Evolutionary conservation across 2,888 invertebrate species (phyloP).

Genomic region (Bellardia bayeri): DNA sequence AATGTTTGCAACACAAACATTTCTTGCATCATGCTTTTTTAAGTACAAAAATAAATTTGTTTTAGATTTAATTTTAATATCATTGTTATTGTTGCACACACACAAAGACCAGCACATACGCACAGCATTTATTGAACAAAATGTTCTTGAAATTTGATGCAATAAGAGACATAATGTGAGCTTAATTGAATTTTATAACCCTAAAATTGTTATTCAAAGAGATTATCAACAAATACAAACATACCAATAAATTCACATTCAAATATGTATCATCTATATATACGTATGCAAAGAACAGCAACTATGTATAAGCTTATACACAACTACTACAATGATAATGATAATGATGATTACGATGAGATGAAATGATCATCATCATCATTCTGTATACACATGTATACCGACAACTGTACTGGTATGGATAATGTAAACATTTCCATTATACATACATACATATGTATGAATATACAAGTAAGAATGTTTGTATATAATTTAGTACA

Average conservation of each 20-base stretch:
- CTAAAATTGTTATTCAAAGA: constrained; percentile 73
- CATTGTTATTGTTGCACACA: constrained; percentile 64
- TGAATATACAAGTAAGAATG: constrained; percentile 9
- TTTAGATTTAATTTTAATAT: constrained; percentile 72
- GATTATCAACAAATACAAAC: constrained; percentile 67
- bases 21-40: constrained; percentile 45
- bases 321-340: constrained; percentile 1
- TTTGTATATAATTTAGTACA: constrained; percentile 42
- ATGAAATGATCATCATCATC: constrained; percentile 14
- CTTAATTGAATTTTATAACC: constrained; percentile 74
- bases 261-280: not conserved
- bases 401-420: not conserved
- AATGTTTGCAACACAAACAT: constrained; percentile 49
- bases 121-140: constrained; percentile 55
- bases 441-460: not conserved
- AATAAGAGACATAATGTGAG: constrained; percentile 71
- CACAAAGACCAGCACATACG: constrained; percentile 13
- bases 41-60: constrained; percentile 68
- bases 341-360: constrained; percentile 6
- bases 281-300: constrained; percentile 17
- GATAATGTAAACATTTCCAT: constrained; percentile 57
- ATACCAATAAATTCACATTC: constrained; percentile 12
- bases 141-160: constrained; percentile 68
- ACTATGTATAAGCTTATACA: constrained; percentile 17
- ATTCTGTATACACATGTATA: not conserved